Base-by-base conservation (phyloP, 2,888 invertebrate genomes). In the Sesamia inferens region DNA sequence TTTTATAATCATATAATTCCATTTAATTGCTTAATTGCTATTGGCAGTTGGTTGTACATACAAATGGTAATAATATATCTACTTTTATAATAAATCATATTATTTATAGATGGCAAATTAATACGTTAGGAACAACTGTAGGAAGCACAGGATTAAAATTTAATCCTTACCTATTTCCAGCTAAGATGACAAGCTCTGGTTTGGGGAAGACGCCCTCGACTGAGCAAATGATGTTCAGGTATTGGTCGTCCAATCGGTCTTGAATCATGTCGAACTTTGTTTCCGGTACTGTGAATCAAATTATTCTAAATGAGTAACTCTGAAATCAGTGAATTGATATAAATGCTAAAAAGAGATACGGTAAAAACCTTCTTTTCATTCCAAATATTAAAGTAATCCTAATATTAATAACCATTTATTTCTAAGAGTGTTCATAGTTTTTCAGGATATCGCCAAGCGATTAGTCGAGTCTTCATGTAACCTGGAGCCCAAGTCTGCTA, bases 201-300 rank as follows among this genome's bases (percentile, higher is more conserved):
- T 92, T 94, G 0, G 97, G 97, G 77, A 91, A 97, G 11, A 97
- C 94, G 4, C 97, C 97, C 89, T 94, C 95, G 0, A 96, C 96
- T 3, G 96, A 93, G 81, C 97, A 97, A 65, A 97, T 96, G 51
- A 96, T 93, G 81, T 95, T 96, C 59, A 97, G 91, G 79, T 95
- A 96, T 2, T 94, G 92, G 13, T 94, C 94, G 16, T 92, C 93
- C 19, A 96, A 88, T 39, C 96, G 90, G 72, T 96, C 96, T 84
- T 94, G 93, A 11, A 96, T 92, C 94, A 96, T 94, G 82, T 95
- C 95, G 81, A 96, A 96, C 79, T 93, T 93, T 76, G 90, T 94
- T 79, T 96, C 96, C 4, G 96, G 96, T 8, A 95, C 96, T 96
- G 91, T 44, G n/a, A 8, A 59, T 61, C 0, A 47, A 31, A 55